These are phyloP conservation scores for Sprattus sprattus DNA, from an alignment of 2,113 vertebrate genomes.

Conservation along the genomic window DNA sequence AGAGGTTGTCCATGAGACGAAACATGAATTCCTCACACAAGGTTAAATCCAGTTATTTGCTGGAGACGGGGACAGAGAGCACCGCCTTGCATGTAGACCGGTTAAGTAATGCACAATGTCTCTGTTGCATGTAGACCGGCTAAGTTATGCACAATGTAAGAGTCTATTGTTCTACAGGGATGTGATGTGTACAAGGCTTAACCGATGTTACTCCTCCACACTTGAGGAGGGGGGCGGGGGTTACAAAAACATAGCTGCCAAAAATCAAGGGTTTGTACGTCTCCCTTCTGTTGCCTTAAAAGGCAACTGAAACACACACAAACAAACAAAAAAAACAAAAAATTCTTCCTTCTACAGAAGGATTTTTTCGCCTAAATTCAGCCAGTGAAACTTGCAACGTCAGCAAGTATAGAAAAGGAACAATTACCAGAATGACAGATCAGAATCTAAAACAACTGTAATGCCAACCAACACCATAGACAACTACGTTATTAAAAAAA, in stretches of 20 bases:
- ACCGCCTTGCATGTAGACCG: background rate
- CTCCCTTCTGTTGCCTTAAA: background rate
- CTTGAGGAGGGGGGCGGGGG: background rate
- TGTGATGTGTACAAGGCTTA: background rate
- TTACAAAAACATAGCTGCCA: constrained; percentile 37
- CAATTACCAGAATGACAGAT: constrained; percentile 41
- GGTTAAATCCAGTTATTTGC: background rate
- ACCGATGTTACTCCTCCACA: background rate
- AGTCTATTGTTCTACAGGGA: background rate
- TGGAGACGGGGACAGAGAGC: background rate
- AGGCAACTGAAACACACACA: constrained; percentile 9
- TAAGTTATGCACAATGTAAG: background rate
- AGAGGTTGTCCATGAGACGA: background rate
- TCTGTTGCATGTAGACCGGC: background rate
- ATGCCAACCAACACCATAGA: constrained; percentile 30
- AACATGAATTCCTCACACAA: background rate
- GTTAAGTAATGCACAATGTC: background rate
- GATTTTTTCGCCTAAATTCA: constrained; percentile 2
- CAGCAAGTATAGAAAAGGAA: constrained; percentile 32
- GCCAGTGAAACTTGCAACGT: background rate
- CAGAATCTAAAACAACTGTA: constrained; percentile 29
- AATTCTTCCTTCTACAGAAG: constrained; percentile 9
- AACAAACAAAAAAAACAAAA: background rate
- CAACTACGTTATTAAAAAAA: constrained; percentile 34
- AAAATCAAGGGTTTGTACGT: constrained; percentile 11